phyloP scores from a whole-genome alignment of 37 sponge, comb jelly and placozoan genomes.

The Theonella swinhoei region DNA sequence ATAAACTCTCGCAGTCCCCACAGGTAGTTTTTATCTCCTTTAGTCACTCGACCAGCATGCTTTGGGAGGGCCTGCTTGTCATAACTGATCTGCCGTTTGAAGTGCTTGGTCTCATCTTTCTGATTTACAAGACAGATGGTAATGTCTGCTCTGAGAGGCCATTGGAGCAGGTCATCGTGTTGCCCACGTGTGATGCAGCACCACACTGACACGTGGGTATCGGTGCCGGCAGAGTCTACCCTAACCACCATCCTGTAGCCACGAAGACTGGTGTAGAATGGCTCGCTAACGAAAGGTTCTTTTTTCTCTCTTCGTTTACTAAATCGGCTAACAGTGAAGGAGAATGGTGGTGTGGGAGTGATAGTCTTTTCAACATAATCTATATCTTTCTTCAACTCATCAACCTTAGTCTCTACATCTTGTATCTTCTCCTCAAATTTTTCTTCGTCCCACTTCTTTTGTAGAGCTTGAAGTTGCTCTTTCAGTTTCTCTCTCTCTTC shows the following conservation, averaged over 20 bases:
- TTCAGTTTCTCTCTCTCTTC: conserved; percentile 2
- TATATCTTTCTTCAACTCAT: neutral
- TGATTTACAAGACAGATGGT: conserved; percentile 3
- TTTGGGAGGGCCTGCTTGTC: neutral
- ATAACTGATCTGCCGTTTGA: neutral
- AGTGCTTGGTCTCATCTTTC: neutral
- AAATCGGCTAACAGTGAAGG: conserved; percentile 23
- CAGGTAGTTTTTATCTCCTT: conserved; percentile 29
- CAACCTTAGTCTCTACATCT: neutral
- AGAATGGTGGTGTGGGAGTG: conserved; percentile 18
- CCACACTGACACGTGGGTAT: conserved; percentile 13
- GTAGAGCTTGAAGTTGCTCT: neutral
- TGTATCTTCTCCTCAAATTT: neutral
- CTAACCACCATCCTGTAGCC: conserved; percentile 29
- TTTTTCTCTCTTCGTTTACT: neutral
- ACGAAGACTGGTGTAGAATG: conserved; percentile 7
- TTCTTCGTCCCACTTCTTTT: neutral
- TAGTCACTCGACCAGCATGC: neutral
- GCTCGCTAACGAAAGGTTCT: conserved; percentile 5
- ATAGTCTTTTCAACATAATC: neutral
- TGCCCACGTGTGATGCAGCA: conserved; percentile 18
- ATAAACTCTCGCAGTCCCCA: conserved; percentile 2
- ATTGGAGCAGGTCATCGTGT: neutral
- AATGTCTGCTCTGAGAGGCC: conserved; percentile 3
- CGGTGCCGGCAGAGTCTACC: conserved; percentile 1